These are phyloP conservation scores for Caenorhabditis brenneri DNA, from an alignment of 1,140 invertebrate species.

Conservation along the genomic window DNA sequence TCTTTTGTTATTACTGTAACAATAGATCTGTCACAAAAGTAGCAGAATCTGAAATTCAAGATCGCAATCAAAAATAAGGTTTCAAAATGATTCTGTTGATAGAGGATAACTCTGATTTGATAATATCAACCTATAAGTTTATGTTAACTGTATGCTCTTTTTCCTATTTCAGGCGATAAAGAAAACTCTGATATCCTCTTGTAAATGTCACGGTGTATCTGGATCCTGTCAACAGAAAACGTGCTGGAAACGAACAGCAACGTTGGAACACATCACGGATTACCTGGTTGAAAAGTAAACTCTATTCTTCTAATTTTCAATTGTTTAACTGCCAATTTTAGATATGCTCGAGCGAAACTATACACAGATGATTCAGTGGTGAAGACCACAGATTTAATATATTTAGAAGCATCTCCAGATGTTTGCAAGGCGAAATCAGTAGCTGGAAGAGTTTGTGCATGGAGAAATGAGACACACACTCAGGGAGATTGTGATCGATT, in stretches of 20 bases:
- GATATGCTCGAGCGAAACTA: conserved; percentile 40
- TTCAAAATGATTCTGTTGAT: too few species aligned
- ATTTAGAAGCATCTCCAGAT: conserved; percentile 83
- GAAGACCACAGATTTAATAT: conserved; percentile 72
- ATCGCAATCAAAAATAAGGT: too few species aligned
- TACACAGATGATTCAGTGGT: conserved; percentile 50
- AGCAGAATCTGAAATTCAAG: too few species aligned
- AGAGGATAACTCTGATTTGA: too few species aligned
- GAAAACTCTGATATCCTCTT: conserved; percentile 84
- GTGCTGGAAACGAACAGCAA: conserved; percentile 86
- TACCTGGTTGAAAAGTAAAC: conserved; percentile 78
- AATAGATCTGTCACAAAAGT: too few species aligned
- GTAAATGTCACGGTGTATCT: conserved; percentile 95
- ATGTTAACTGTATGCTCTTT: too few species aligned
- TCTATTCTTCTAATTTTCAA: conserved; percentile 13
- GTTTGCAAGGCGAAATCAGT: conserved; percentile 75
- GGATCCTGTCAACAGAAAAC: conserved; percentile 90
- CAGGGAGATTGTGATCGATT: conserved; percentile 82
- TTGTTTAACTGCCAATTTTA: background rate
- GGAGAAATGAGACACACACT: conserved; percentile 78
- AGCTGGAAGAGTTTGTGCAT: conserved; percentile 70
- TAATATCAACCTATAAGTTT: too few species aligned
- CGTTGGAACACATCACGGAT: conserved; percentile 82
- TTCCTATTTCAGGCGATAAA: conserved; percentile 80
- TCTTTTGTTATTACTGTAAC: too few species aligned